These are phyloP conservation scores for Typhlichthys subterraneus DNA, from an alignment of 2,797 vertebrate genomes.

Conservation along the genomic window DNA sequence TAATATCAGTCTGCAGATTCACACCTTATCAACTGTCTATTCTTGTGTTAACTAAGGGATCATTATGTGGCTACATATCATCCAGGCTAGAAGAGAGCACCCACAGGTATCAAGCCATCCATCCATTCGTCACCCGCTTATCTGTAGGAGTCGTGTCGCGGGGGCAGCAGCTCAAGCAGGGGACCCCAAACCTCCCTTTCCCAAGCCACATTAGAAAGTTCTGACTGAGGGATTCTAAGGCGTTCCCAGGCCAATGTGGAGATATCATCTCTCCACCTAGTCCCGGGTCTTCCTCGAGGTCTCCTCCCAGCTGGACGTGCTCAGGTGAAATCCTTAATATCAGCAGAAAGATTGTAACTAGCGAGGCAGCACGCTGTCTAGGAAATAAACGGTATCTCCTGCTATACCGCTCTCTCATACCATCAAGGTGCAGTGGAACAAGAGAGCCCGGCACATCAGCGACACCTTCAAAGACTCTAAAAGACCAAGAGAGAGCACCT, in stretches of 20 bases:
- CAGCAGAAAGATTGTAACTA: no score
- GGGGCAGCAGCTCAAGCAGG: no score
- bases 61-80: conserved; percentile 65
- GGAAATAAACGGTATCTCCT: not conserved
- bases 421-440: not conserved
- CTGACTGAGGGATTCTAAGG: no score
- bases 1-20: conserved; percentile 63
- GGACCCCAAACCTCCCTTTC: no score
- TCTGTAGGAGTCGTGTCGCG: no score
- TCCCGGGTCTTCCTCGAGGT: no score
- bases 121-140: conserved; percentile 35
- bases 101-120: conserved; percentile 35
- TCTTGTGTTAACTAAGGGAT: conserved; percentile 72
- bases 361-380: no score
- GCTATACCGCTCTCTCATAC: not conserved
- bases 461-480: not conserved
- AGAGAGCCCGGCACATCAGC: not conserved
- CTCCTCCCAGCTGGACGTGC: no score
- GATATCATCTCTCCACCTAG: no score
- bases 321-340: conserved; percentile 51
- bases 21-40: conserved; percentile 53
- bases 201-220: no score
- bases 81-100: conserved; percentile 45
- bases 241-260: no score
- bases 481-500: not conserved